Percentiles rank a stretch among this genome's conserved stretches.
Conservation (phyloP, 2,888 invertebrate genomes). For the Drosophila falleni region DNA sequence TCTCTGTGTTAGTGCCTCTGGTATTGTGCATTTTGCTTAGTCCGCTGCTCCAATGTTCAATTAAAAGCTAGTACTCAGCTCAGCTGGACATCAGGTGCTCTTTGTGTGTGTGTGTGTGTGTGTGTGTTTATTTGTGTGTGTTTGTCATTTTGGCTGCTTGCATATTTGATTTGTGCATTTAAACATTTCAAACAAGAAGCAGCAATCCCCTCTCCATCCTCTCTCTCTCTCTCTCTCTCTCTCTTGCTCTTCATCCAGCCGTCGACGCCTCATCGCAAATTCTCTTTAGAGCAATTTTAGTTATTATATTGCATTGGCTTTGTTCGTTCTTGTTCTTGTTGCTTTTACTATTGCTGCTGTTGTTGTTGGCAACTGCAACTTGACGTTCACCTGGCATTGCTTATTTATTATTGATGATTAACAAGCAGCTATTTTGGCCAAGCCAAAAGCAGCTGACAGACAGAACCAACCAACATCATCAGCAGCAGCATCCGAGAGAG, state of each 20-base stretch:
- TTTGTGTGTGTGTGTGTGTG: slow-evolving; percentile 13
- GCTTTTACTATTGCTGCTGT: slow-evolving; percentile 9
- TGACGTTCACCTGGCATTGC: slow-evolving; percentile 70
- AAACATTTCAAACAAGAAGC: slow-evolving; percentile 73
- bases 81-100: slow-evolving; percentile 68
- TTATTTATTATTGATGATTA: slow-evolving; percentile 78
- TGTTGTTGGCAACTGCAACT: slow-evolving; percentile 36
- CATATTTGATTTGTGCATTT: slow-evolving; percentile 80
- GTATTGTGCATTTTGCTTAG: slow-evolving; percentile 46
- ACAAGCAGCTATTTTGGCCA: slow-evolving; percentile 67
- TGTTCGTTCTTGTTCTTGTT: slow-evolving; percentile 50
- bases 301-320: slow-evolving; percentile 78
- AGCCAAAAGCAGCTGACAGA: slow-evolving; percentile 37
- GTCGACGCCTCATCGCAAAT: slow-evolving; percentile 68
- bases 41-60: slow-evolving; percentile 60
- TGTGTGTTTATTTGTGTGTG: slow-evolving; percentile 37
- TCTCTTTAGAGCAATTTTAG: slow-evolving; percentile 79
- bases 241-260: slow-evolving; percentile 18
- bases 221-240: not conserved
- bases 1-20: slow-evolving; percentile 1
- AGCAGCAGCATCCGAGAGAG: slow-evolving; percentile 4
- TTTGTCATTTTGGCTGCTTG: slow-evolving; percentile 69
- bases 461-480: slow-evolving; percentile 12
- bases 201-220: not conserved
- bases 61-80: slow-evolving; percentile 63